Percentiles rank a stretch among this genome's conserved stretches.
These are phyloP conservation scores for Chondrilla cf. caribensis DNA, from an alignment of 37 sponge, comb jelly and placozoan species.

Conservation along the genomic window DNA sequence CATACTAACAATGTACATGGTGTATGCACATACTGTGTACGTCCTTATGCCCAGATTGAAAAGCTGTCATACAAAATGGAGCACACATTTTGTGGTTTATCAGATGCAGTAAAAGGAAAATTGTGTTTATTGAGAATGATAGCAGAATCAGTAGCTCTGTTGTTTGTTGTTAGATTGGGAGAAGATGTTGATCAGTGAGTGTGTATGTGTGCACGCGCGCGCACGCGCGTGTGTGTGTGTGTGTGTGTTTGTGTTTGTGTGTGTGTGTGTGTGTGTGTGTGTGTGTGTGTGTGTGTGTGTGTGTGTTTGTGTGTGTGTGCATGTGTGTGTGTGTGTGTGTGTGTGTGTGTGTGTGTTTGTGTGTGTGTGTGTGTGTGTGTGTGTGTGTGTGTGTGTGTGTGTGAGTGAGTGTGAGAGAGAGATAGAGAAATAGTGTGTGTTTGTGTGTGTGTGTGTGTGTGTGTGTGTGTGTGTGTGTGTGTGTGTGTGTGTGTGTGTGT, in stretches of 20 bases:
- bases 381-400: neutral
- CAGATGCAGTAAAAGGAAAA: neutral
- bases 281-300: neutral
- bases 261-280: conserved; percentile 13
- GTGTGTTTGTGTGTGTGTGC: too few relatives aligned
- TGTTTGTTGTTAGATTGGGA: neutral
- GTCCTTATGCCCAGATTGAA: too few relatives aligned
- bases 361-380: neutral
- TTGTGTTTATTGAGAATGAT: neutral
- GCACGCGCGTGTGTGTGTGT: neutral
- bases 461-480: too few relatives aligned
- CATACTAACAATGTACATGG: too few relatives aligned
- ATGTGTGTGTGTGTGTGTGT: too few relatives aligned
- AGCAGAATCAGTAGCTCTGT: conserved; percentile 17
- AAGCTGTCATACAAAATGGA: neutral
- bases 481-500: too few relatives aligned
- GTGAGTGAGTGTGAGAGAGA: neutral
- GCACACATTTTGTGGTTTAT: neutral
- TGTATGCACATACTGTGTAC: neutral
- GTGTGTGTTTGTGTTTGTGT: too few relatives aligned
- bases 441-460: too few relatives aligned
- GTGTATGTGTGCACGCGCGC: neutral
- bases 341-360: too few relatives aligned
- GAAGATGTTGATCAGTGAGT: too few relatives aligned
- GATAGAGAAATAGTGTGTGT: too few relatives aligned